Percentiles rank a stretch among this genome's conserved stretches.
Conservation (phyloP, 2,797 vertebrate genomes). For the Onychomys torridus region DNA sequence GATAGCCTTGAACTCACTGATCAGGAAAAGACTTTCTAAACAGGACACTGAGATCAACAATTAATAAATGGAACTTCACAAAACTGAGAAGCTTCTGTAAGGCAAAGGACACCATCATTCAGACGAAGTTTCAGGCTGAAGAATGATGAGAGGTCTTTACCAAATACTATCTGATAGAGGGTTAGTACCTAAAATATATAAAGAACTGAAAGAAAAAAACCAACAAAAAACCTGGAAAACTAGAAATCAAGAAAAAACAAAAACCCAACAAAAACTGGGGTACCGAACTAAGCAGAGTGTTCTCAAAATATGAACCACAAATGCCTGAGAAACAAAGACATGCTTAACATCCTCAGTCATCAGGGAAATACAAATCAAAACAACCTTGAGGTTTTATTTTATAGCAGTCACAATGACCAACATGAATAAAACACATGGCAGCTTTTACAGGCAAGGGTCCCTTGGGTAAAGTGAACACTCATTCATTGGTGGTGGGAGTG, state of each 20-base stretch:
- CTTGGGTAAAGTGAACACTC: background rate
- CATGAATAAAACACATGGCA: background rate
- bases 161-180: background rate
- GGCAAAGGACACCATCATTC: background rate
- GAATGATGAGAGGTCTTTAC: background rate
- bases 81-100: background rate
- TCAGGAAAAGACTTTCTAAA: background rate
- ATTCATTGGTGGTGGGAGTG: background rate
- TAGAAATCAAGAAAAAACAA: background rate
- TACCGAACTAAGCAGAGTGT: background rate
- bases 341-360: background rate
- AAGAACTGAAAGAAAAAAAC: background rate
- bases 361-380: background rate
- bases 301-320: background rate
- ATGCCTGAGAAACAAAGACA: too few relatives aligned
- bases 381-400: background rate
- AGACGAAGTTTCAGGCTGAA: background rate
- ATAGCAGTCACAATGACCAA: background rate
- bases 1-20: background rate
- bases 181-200: background rate
- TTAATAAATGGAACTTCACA: background rate
- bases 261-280: background rate
- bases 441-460: background rate
- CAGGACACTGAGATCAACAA: background rate
- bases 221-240: background rate